Evolutionary conservation across 1,140 invertebrate species (phyloP), one percentile per base, ranked within the genome.

Genomic region (Cherax destructor): DNA sequence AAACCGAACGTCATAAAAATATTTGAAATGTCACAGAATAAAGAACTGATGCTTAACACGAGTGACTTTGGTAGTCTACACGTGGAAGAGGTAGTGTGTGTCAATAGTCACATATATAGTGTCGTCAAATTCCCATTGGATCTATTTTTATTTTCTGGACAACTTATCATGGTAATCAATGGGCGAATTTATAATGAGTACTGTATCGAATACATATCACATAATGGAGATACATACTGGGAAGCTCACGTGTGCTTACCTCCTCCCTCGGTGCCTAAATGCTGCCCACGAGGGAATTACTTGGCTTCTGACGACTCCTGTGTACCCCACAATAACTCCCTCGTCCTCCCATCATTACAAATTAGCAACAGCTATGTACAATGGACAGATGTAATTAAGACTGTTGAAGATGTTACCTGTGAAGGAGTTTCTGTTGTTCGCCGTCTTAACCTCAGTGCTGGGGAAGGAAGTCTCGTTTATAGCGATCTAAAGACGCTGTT

Each of bases 201-300:
- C 81, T 83, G 81, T 69, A 47, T 69, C 13, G 59, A 49, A 21
- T 0, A 69, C 18, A 7, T 56, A n/a, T 56, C 13, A 59, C 56
- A 59, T 4, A 18, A 56, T 81, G 79, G 50, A n/a, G 7, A 81
- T 11, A 9, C n/a, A 0, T 41, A 52, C n/a, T 78, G 50, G 24
- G 24, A 61, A 72, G 85, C 74, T 7, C 52, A 30, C 16, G 49
- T 74, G 0, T 88, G 87, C n/a, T 18, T 88, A 4, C 61, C 18
- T 50, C 65, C 61, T n/a, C 87, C 87, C 0, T 16, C 49, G 0
- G 77, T 88, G 10, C 87, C 87, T 56, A 59, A 21, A 13, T 88
- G 87, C 61, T 88, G 87, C 65, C 87, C 65, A 7, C 21, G 61
- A 30, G 76, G 80, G 13, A n/a, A 88, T 30, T 9, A 74, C 3